Percentiles rank a stretch among this genome's conserved stretches.
These are phyloP conservation scores for Pseudorhiza aurosa DNA, from an alignment of 30 jellyfish, hydroid and myxozoan genomes.

Conservation along the genomic window DNA sequence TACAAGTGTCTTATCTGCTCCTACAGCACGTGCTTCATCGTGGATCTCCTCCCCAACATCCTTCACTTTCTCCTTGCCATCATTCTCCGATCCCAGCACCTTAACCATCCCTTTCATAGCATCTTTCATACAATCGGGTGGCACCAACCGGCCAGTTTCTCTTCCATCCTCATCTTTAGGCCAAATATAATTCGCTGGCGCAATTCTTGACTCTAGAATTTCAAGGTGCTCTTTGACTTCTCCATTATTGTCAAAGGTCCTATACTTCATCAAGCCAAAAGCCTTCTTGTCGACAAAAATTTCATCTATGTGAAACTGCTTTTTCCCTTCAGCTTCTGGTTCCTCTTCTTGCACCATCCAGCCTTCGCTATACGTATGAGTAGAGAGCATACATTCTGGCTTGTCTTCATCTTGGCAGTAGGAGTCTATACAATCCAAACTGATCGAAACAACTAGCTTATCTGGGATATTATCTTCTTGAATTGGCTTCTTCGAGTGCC, in stretches of 20 bases:
- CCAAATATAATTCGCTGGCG: conserved; percentile 46
- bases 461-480: conserved; percentile 19
- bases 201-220: conserved; percentile 28
- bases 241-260: conserved; percentile 31
- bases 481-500: conserved; percentile 16
- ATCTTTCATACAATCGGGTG: neutral
- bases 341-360: conserved; percentile 63
- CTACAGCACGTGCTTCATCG: neutral
- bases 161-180: conserved; percentile 17
- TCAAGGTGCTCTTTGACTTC: conserved; percentile 31
- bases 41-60: neutral
- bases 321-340: neutral
- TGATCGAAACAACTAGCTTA: conserved; percentile 48
- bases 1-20: too few species aligned
- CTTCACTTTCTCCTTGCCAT: neutral
- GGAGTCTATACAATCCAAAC: conserved; percentile 16
- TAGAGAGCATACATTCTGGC: conserved; percentile 36
- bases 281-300: conserved; percentile 57
- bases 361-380: conserved; percentile 62
- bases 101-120: neutral
- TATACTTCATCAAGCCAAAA: conserved; percentile 52
- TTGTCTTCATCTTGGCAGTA: conserved; percentile 25
- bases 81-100: neutral
- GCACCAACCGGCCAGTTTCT: neutral
- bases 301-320: conserved; percentile 30